phyloP scores from a whole-genome alignment of 2,888 invertebrate species.

The Pasiphila rectangulata region DNA sequence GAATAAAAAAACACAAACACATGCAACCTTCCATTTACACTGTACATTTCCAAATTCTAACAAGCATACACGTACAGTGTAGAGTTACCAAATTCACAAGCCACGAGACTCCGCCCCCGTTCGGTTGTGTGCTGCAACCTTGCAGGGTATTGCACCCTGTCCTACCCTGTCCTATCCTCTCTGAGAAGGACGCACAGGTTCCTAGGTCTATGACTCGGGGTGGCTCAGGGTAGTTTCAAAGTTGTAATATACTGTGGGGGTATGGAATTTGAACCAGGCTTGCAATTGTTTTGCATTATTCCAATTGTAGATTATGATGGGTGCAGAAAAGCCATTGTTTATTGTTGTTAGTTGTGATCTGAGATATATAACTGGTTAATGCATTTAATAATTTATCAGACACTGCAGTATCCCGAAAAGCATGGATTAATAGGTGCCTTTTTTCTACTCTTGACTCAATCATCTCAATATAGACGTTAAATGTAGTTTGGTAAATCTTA shows the following conservation, averaged over 20 bases:
- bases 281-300: too few species aligned
- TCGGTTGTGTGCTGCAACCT: conserved; percentile 12
- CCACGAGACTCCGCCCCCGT: conserved; percentile 10
- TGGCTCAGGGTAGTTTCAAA: conserved; percentile 3
- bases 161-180: conserved; percentile 14
- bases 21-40: too few species aligned
- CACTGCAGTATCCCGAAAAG: too few species aligned
- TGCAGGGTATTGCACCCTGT: conserved; percentile 23
- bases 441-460: too few species aligned
- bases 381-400: too few species aligned
- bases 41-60: background rate
- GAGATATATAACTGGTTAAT: too few species aligned
- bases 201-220: conserved; percentile 28
- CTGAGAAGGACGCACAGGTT: conserved; percentile 5
- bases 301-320: too few species aligned
- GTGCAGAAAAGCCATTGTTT: too few species aligned
- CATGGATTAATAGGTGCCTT: too few species aligned
- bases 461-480: too few species aligned
- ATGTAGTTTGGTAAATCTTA: too few species aligned
- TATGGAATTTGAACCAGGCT: background rate
- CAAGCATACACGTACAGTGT: background rate
- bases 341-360: too few species aligned
- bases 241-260: background rate
- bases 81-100: background rate
- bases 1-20: background rate